Evolutionary conservation across 2,888 invertebrate genomes (phyloP), one percentile per base, ranked within the genome.

Genomic region (Incurvaria masculella): DNA sequence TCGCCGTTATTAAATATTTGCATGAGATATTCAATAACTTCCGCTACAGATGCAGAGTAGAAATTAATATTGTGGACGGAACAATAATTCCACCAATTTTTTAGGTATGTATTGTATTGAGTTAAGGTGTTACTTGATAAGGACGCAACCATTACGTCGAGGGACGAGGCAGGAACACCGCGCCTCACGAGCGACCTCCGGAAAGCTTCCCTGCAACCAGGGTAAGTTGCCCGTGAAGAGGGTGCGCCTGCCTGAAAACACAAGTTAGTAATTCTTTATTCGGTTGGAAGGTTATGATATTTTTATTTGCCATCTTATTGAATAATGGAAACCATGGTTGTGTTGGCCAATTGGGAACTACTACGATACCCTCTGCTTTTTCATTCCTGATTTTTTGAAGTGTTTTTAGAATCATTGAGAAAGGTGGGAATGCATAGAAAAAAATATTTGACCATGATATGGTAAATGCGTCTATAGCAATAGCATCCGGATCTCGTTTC

Each of bases 391-490:
- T 52, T 45, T 54, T 52, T 14, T 44, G 42, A 10, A 54, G 17
- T 17, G 17, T 40, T 40, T 46, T 51, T 20, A 46, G 20, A 42
- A 52, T 49, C 5, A 53, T 21, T 5, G 44, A 19, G 45, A 54
- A 52, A 8, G 53, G 52, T 6, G 51, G 51, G 44, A 54, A 54
- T 6, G 51, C 52, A 44, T 54, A 51, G 46, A 52, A 52, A 23
- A 42, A 51, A 27, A 39, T 27, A 10, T 26, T 19, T 10, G 20
- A 19, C 52, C 54, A 54, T 17, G 8, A 3, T 2, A 51, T 10
- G 1, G 51, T 52, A 46, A 54, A 54, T n/a, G 54, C 54, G 26
- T 54, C 51, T 2, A 54, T 42, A 16, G 33, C 27, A 21, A 46
- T 46, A 18, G 51, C 44, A 11, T 46, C 27, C 1, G 54, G 54